Conservation (phyloP, 2,888 invertebrate species). For the Drosophila lutescens region DNA sequence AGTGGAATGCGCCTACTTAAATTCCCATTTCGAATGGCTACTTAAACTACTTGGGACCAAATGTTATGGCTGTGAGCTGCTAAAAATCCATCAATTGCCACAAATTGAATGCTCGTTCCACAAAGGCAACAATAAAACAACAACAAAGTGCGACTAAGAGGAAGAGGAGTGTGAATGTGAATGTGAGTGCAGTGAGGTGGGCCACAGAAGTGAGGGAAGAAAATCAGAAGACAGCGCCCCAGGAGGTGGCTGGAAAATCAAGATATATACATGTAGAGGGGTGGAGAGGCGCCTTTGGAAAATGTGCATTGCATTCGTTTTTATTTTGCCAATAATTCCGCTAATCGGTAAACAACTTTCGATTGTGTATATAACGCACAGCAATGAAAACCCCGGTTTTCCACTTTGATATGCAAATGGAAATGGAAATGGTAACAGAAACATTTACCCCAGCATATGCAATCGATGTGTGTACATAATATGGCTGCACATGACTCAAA, state of each 20-base stretch:
- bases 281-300: background rate
- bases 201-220: background rate
- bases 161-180: slow-evolving; percentile 1
- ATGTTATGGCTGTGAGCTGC: slow-evolving; percentile 51
- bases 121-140: slow-evolving; percentile 22
- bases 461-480: slow-evolving; percentile 5
- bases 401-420: slow-evolving; percentile 11
- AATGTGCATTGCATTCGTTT: slow-evolving; percentile 14
- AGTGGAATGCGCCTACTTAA: slow-evolving; percentile 60
- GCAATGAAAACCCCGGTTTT: background rate
- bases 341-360: slow-evolving; percentile 22
- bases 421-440: slow-evolving; percentile 3
- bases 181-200: slow-evolving; percentile 13
- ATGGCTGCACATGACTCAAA: slow-evolving; percentile 6
- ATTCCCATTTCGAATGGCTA: slow-evolving; percentile 65
- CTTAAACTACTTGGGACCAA: slow-evolving; percentile 68
- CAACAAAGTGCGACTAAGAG: slow-evolving; percentile 6
- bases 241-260: slow-evolving; percentile 10
- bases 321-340: slow-evolving; percentile 22
- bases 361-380: slow-evolving; percentile 2
- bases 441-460: slow-evolving; percentile 2
- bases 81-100: slow-evolving; percentile 71
- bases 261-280: background rate
- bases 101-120: slow-evolving; percentile 40
- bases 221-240: slow-evolving; percentile 20